phyloP scores from a whole-genome alignment of 2,113 vertebrate species.

The Phalacrocorax carbo region DNA sequence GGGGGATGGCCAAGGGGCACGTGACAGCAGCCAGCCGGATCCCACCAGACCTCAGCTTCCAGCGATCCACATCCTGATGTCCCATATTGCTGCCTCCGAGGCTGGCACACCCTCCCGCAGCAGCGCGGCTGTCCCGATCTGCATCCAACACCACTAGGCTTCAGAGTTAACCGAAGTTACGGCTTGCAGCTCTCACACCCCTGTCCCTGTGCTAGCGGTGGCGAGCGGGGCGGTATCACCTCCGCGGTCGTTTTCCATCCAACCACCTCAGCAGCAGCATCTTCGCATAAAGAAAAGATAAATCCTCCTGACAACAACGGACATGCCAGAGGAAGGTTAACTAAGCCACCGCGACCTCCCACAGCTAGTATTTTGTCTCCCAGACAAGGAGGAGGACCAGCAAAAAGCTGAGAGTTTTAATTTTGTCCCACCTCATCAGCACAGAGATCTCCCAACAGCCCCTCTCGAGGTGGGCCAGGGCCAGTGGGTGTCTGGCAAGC shows the following conservation, averaged over 20 bases:
- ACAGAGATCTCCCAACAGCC: fast-evolving
- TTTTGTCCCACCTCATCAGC: background rate
- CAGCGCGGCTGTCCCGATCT: fast-evolving
- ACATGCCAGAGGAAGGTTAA: background rate
- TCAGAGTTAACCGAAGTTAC: background rate
- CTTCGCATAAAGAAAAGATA: fast-evolving
- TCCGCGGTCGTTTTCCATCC: fast-evolving
- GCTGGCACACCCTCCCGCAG: background rate
- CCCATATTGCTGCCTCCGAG: fast-evolving
- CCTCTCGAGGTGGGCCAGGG: background rate
- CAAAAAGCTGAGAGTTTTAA: fast-evolving
- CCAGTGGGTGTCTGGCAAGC: fast-evolving
- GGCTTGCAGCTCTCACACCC: fast-evolving
- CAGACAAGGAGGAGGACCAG: background rate
- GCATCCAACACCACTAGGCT: background rate
- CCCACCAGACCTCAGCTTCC: background rate
- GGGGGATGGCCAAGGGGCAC: fast-evolving
- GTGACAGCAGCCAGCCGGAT: background rate
- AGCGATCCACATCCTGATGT: fast-evolving
- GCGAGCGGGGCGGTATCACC: fast-evolving
- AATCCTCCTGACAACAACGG: fast-evolving
- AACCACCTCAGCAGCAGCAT: background rate
- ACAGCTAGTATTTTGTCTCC: background rate
- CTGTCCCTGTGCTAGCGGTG: fast-evolving
- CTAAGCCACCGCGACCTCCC: fast-evolving